Evolutionary conservation across 2,888 invertebrate species (phyloP), one percentile per base, ranked within the genome.

Genomic region (Aproaerema taeniolella): DNA sequence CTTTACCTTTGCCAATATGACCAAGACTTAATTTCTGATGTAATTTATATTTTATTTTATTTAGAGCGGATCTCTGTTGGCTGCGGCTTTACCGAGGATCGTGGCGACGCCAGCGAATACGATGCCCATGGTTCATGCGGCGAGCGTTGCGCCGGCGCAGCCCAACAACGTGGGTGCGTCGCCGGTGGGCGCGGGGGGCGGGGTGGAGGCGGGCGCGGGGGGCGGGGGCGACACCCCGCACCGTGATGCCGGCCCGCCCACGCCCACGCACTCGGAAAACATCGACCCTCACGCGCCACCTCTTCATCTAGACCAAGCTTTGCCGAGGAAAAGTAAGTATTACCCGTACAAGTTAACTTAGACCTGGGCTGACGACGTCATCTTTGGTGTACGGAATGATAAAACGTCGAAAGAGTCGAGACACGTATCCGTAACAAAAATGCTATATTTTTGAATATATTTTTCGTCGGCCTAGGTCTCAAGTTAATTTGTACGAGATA

Each of bases 11-110:
- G n/a, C n/a, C n/a, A n/a, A n/a, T n/a, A n/a, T n/a, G n/a, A n/a
- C n/a, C n/a, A n/a, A n/a, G n/a, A n/a, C n/a, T n/a, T n/a, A 20
- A 20, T 20, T 20, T 20, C 4, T 20, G 20, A 20, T 6, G 20
- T 6, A 9, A 10, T 20, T 6, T 11, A 30, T 5, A 8, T 37
- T 16, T 14, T 33, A 9, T 35, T 13, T 9, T 24, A n/a, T 17
- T 5, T 55, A 88, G 76, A 90, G 88, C 49, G 91, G 90, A 13
- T 91, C 91, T 30, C 73, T 92, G 40, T 71, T 92, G 58, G 91
- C 91, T 45, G 90, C 89, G 50, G 92, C 92, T 42, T 70, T 92
- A 69, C 91, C 91, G 26, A 89, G 91, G 41, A 87, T 90, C 54
- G 91, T 90, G 49, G 51, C 57, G 10, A 41, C 45, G 29, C 41